These are phyloP conservation scores for Promerops cafer DNA, from an alignment of 2,113 vertebrate genomes.

Conservation along the genomic window DNA sequence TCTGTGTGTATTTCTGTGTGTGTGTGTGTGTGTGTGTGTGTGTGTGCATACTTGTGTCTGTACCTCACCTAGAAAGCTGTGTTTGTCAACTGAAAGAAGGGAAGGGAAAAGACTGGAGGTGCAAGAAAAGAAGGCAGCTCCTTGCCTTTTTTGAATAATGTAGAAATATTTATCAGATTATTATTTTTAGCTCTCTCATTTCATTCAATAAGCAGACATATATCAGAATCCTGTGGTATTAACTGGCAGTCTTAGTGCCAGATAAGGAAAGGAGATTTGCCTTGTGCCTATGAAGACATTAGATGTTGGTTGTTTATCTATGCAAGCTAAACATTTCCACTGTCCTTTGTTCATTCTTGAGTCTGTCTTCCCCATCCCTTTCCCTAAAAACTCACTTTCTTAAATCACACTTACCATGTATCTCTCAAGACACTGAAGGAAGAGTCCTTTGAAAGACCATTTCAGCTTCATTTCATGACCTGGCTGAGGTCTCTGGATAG, in stretches of 20 bases:
- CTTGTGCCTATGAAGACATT: neutral
- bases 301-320: neutral
- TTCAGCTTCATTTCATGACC: neutral
- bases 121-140: neutral
- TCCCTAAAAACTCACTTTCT: neutral
- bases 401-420: neutral
- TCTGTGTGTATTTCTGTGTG: accelerated
- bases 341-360: neutral
- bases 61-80: neutral
- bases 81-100: neutral
- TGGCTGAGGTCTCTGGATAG: neutral
- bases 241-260: neutral
- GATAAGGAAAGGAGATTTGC: neutral
- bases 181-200: neutral
- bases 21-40: too few relatives aligned
- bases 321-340: neutral
- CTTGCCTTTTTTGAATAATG: neutral
- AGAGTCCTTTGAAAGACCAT: neutral
- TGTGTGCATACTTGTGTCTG: accelerated
- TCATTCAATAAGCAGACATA: neutral
- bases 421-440: neutral
- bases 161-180: neutral
- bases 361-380: neutral
- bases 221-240: neutral
- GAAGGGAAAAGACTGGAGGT: neutral